Conservation (phyloP, 2,797 vertebrate species). For the Myotis planiceps region DNA sequence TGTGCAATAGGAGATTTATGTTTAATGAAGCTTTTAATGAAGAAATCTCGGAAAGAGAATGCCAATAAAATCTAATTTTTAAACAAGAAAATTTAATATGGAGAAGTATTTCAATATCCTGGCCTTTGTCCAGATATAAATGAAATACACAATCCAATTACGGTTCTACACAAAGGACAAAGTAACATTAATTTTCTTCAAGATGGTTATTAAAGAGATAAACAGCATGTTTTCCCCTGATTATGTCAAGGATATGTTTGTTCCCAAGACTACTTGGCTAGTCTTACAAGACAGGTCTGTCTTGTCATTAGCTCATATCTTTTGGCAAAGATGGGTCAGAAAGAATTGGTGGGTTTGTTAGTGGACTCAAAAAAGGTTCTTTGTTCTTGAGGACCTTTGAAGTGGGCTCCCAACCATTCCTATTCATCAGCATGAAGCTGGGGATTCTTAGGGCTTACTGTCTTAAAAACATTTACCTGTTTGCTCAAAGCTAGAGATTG, state of each 20-base stretch:
- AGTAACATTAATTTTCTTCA: conserved; percentile 90
- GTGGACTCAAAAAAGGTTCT: conserved; percentile 85
- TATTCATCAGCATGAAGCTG: conserved; percentile 76
- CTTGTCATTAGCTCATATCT: conserved; percentile 87
- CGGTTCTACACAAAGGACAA: conserved; percentile 89
- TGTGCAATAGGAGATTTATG: conserved; percentile 87
- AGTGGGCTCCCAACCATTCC: conserved; percentile 82
- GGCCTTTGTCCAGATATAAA: conserved; percentile 90
- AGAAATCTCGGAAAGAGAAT: conserved; percentile 89
- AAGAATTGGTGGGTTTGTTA: conserved; percentile 82
- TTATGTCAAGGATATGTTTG: conserved; percentile 88
- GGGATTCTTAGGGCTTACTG: conserved; percentile 77
- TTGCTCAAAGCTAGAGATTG: conserved; percentile 78
- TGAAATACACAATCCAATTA: conserved; percentile 91
- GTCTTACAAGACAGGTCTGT: conserved; percentile 81
- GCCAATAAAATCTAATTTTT: conserved; percentile 91
- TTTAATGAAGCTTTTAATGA: conserved; percentile 90
- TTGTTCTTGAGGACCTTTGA: conserved; percentile 88
- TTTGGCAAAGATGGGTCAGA: conserved; percentile 84
- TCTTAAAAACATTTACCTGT: conserved; percentile 84
- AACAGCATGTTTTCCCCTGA: conserved; percentile 87
- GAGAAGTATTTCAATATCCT: conserved; percentile 90
- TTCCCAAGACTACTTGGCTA: conserved; percentile 86
- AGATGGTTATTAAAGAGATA: conserved; percentile 90
- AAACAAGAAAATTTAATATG: conserved; percentile 90